Percentiles rank a stretch among this genome's conserved stretches.
Conservation (phyloP, 2,888 invertebrate genomes). For the Pristionchus exspectatus region DNA sequence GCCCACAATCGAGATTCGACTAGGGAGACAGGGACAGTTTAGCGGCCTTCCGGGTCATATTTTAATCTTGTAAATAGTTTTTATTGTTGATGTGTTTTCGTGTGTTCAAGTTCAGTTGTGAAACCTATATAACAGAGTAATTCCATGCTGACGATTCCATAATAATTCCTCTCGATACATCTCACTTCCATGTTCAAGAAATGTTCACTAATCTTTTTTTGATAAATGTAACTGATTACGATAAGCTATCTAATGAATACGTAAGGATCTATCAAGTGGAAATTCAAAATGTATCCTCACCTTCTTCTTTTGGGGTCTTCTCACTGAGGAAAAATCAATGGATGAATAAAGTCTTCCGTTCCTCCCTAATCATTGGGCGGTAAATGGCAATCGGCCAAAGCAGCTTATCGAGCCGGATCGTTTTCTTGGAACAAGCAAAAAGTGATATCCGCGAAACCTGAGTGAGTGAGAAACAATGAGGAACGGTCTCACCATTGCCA, state of each 20-base stretch:
- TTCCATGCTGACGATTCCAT: background rate
- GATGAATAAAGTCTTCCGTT: too few species aligned
- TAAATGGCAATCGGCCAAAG: too few species aligned
- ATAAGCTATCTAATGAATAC: background rate
- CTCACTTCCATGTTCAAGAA: background rate
- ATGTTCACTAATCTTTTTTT: background rate
- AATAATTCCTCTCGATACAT: background rate
- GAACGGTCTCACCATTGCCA: too few species aligned
- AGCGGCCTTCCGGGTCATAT: conserved; percentile 30
- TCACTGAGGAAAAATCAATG: background rate
- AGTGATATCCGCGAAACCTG: too few species aligned
- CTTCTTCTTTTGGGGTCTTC: background rate
- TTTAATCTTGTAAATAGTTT: background rate
- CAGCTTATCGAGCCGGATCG: too few species aligned
- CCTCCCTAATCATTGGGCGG: too few species aligned
- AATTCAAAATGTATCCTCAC: too few species aligned
- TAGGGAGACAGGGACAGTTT: conserved; percentile 28
- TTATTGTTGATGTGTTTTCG: background rate
- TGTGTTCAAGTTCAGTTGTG: conserved; percentile 26
- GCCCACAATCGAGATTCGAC: conserved; percentile 18
- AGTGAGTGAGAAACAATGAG: too few species aligned
- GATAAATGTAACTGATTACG: background rate
- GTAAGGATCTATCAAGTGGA: too few species aligned
- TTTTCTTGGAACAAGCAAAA: too few species aligned
- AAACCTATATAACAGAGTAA: background rate